A percentile compares a stretch with the other conserved stretches of the same genome.
Evolutionary conservation across 1,140 invertebrate species (phyloP).

Genomic region (Ceratosolen fusciceps): DNA sequence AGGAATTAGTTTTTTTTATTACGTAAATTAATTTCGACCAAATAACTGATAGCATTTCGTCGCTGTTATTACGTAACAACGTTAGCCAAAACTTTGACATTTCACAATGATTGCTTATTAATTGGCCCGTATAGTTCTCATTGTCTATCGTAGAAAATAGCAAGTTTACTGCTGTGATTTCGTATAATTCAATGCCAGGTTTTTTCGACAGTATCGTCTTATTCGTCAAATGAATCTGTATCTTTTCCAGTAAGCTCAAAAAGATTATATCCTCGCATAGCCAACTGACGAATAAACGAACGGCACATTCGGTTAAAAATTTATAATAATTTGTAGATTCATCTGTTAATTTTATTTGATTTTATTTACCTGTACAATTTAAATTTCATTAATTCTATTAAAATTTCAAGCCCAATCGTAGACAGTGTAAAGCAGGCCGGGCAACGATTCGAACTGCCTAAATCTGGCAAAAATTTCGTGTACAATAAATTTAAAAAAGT

Average conservation of each 20-base stretch:
- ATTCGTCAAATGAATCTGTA: conserved; percentile 51
- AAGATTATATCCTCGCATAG: conserved; percentile 37
- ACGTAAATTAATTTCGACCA: conserved; percentile 56
- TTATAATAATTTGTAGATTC: not conserved
- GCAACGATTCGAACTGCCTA: conserved; percentile 49
- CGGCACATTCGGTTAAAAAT: not conserved
- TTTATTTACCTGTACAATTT: conserved; percentile 39
- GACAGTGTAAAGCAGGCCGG: conserved; percentile 55
- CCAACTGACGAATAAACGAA: conserved; percentile 34
- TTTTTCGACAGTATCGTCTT: conserved; percentile 50
- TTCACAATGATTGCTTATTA: conserved; percentile 4
- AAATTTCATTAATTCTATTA: conserved; percentile 52
- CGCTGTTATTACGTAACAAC: conserved; percentile 52
- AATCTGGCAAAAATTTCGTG: conserved; percentile 53
- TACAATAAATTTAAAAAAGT: conserved; percentile 39
- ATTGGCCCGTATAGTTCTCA: conserved; percentile 16
- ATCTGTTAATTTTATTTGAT: not conserved
- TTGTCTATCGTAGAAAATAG: conserved; percentile 46
- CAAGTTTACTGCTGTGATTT: conserved; percentile 53
- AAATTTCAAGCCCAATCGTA: conserved; percentile 54
- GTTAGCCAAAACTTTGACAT: conserved; percentile 34
- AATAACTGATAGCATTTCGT: conserved; percentile 52
- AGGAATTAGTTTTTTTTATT: conserved; percentile 19
- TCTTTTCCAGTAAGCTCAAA: conserved; percentile 28
- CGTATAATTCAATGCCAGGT: conserved; percentile 58